Conservation (phyloP, 2,797 vertebrate genomes). For the Malurus leucopterus region DNA sequence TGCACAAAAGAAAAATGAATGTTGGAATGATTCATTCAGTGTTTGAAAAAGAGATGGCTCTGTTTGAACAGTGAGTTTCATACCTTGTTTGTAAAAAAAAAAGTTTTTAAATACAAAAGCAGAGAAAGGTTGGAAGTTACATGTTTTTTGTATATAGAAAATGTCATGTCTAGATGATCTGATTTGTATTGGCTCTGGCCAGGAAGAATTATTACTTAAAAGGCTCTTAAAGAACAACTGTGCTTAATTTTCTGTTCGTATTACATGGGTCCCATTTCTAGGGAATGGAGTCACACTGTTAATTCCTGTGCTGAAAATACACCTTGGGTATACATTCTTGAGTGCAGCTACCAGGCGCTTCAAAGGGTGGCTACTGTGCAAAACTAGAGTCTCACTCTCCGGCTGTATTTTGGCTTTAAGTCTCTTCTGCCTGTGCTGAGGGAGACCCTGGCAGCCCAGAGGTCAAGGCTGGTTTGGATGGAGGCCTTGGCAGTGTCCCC, state of each 20-base stretch:
- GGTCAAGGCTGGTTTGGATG: rapidly evolving
- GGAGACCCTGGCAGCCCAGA: not conserved
- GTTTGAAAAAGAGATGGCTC: conserved; percentile 83
- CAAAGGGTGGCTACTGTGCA: not conserved
- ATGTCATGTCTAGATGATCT: conserved; percentile 75
- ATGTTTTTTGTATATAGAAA: conserved; percentile 81
- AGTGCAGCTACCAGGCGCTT: conserved; percentile 29
- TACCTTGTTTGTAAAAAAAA: conserved; percentile 81
- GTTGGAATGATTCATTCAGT: conserved; percentile 91
- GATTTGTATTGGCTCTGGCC: conserved; percentile 75
- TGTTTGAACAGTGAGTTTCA: conserved; percentile 85
- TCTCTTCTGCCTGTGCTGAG: not conserved
- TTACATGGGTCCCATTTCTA: conserved; percentile 39
- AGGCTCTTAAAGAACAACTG: conserved; percentile 75
- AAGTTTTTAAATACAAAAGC: conserved; percentile 71
- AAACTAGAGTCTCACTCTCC: not conserved
- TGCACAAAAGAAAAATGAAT: conserved; percentile 98
- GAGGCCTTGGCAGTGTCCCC: not conserved
- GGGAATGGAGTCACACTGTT: conserved; percentile 55
- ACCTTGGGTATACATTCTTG: conserved; percentile 5
- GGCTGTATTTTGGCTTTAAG: conserved; percentile 1
- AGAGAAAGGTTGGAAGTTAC: conserved; percentile 78
- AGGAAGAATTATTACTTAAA: conserved; percentile 72
- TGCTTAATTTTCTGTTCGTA: conserved; percentile 69
- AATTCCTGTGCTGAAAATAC: conserved; percentile 52